Evolutionary conservation across 2,113 vertebrate genomes (phyloP).

Genomic region (Ammodytes dubius): DNA sequence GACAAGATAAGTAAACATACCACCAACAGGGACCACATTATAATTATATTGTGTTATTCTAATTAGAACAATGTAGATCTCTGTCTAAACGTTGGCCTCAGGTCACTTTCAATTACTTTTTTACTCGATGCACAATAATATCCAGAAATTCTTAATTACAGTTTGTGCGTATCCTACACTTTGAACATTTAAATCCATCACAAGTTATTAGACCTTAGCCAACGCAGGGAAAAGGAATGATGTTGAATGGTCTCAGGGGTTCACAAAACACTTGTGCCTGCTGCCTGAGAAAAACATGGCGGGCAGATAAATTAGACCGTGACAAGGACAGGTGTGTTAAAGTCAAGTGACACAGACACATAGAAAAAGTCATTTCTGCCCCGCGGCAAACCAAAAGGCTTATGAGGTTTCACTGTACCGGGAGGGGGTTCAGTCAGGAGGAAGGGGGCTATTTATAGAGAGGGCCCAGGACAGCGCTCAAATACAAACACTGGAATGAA

Average conservation of each 20-base stretch:
- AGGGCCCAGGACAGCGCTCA: slow-evolving; percentile 57
- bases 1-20: background rate
- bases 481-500: slow-evolving; percentile 78
- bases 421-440: slow-evolving; percentile 70
- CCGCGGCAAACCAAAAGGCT: slow-evolving; percentile 58
- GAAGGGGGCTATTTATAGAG: slow-evolving; percentile 81
- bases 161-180: background rate
- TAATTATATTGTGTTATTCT: background rate
- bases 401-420: slow-evolving; percentile 65
- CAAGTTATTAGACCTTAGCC: slow-evolving; percentile 12
- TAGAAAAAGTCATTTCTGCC: slow-evolving; percentile 72
- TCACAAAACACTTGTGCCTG: slow-evolving; percentile 16
- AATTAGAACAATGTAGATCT: background rate
- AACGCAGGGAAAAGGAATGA: slow-evolving; percentile 2
- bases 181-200: slow-evolving; percentile 56
- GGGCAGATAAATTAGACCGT: slow-evolving; percentile 54
- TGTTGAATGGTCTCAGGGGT: background rate
- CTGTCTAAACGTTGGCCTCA: background rate
- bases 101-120: background rate
- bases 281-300: slow-evolving; percentile 43
- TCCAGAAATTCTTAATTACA: slow-evolving; percentile 4
- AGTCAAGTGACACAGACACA: slow-evolving; percentile 56
- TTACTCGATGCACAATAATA: slow-evolving; percentile 9
- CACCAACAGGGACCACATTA: background rate
- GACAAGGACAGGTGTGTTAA: slow-evolving; percentile 64